Evolutionary conservation across 2,888 invertebrate species (phyloP).

Genomic region (Diplazon laetatorius): DNA sequence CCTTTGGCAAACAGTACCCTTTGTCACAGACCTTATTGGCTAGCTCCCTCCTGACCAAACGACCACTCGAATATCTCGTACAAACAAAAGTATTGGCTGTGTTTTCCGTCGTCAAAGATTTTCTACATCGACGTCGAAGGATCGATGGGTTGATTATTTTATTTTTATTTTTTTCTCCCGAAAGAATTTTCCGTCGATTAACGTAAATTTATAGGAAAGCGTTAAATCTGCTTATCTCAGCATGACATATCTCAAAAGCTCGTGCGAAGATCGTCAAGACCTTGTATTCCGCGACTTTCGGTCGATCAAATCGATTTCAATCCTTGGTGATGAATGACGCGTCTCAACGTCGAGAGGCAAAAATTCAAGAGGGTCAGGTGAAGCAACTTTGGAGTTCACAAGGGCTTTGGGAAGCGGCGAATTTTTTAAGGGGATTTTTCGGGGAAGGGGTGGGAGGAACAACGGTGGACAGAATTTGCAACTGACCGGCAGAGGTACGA

Average conservation of each 20-base stretch:
- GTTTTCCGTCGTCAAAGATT: slow-evolving; percentile 20
- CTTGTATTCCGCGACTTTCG: background rate
- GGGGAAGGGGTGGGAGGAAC: slow-evolving; percentile 8
- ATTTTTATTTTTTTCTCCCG: background rate
- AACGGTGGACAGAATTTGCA: slow-evolving; percentile 34
- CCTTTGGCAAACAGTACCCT: background rate
- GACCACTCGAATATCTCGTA: slow-evolving; percentile 1
- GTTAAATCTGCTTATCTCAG: slow-evolving; percentile 20
- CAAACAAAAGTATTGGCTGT: slow-evolving; percentile 6
- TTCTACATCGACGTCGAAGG: background rate
- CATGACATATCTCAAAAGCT: slow-evolving; percentile 24
- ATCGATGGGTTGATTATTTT: background rate
- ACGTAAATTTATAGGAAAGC: too few relatives aligned
- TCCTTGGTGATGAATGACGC: slow-evolving; percentile 7
- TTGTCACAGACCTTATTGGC: slow-evolving; percentile 21
- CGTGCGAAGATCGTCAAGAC: background rate
- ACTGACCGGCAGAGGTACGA: background rate
- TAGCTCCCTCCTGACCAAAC: too few relatives aligned
- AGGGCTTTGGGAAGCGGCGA: slow-evolving; percentile 10
- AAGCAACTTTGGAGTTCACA: slow-evolving; percentile 11
- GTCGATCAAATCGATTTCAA: slow-evolving; percentile 7
- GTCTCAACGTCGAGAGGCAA: background rate
- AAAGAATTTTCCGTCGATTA: slow-evolving; percentile 23
- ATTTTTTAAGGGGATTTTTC: slow-evolving; percentile 32
- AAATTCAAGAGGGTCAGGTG: background rate